phyloP scores from a whole-genome alignment of 2,888 invertebrate genomes.

The Nemapogon koenigi region DNA sequence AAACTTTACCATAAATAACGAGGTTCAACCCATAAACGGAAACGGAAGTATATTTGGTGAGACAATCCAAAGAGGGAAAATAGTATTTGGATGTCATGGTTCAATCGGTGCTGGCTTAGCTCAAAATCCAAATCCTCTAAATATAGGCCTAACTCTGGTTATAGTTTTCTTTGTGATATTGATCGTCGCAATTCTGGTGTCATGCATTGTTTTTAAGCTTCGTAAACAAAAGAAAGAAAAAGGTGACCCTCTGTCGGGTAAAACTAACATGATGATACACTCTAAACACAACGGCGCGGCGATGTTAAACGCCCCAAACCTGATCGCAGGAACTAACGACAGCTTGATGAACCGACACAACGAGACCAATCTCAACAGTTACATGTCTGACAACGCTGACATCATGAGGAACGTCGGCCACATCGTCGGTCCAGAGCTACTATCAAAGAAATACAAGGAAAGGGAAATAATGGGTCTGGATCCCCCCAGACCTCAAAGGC shows the following conservation, averaged over 20 bases:
- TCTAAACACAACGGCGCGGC: slow-evolving; percentile 78
- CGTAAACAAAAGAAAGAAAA: slow-evolving; percentile 89
- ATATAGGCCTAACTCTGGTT: slow-evolving; percentile 91
- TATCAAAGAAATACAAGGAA: slow-evolving; percentile 89
- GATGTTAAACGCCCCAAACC: slow-evolving; percentile 72
- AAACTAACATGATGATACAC: slow-evolving; percentile 74
- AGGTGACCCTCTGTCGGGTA: slow-evolving; percentile 68
- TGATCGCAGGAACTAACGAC: slow-evolving; percentile 72
- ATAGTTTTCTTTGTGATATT: slow-evolving; percentile 93
- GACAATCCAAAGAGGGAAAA: slow-evolving; percentile 73
- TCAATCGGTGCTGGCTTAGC: slow-evolving; percentile 78
- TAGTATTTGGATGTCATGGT: slow-evolving; percentile 77
- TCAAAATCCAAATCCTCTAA: slow-evolving; percentile 84
- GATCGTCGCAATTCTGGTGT: slow-evolving; percentile 86
- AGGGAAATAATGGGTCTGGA: slow-evolving; percentile 78
- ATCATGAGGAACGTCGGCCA: slow-evolving; percentile 79
- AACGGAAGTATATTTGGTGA: slow-evolving; percentile 83
- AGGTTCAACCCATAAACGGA: slow-evolving; percentile 89
- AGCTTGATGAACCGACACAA: slow-evolving; percentile 72
- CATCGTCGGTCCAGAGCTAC: slow-evolving; percentile 83
- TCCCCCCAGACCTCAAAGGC: slow-evolving; percentile 81
- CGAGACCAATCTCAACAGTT: slow-evolving; percentile 73
- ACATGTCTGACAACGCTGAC: slow-evolving; percentile 76
- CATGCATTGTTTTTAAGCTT: slow-evolving; percentile 90
- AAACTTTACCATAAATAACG: slow-evolving; percentile 87